Base-by-base conservation (phyloP, 1,140 invertebrate species). In the Trichonephila clavipes region DNA sequence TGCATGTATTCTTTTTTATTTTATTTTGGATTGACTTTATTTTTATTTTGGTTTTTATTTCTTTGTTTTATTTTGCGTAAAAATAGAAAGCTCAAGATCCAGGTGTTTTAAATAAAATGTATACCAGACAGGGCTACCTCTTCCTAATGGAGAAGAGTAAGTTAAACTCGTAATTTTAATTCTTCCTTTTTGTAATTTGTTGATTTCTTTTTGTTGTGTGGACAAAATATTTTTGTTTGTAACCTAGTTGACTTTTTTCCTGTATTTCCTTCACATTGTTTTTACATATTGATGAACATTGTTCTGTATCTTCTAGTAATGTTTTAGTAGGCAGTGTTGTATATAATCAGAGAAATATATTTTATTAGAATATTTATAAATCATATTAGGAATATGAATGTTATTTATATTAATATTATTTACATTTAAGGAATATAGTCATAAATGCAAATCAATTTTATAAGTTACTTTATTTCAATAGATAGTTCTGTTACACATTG, bases 101-200 rank as follows among this genome's bases (percentile, higher is more conserved):
- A 95, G 97, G 96, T 93, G 96, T 96, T 95, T 95, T 95, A 95
- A 97, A 96, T 95, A 97, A 97, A 96, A 96, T 96, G 94, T 97
- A 96, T 95, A 97, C 97, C 6, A 96, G 97, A 95, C 98, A 98
- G 96, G 99, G 99, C 10, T 99, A 99, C 96, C 96, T 99, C 94
- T 99, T 98, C 96, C 96, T 99, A 89, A 97, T 99, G 97, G 99
- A 99, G 96, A 99, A 99, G 97, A 99, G 98, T 99, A 97, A 97
- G 97, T 90, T 58, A 62, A 1, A 8, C 1, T 0, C 12, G 18
- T 61, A 62, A 3, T 24, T 21, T 16, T 21, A 18, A 24, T 18
- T 72, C 21, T 72, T 18, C 16, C 16, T 72, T 72, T 0, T 51
- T 51, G 51, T 44, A 4, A 44, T 44, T 44, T 44, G 44, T 44